A percentile compares a stretch with the other conserved stretches of the same genome.
Conservation (phyloP, 1,140 invertebrate species). For the Leptinotarsa texana region DNA sequence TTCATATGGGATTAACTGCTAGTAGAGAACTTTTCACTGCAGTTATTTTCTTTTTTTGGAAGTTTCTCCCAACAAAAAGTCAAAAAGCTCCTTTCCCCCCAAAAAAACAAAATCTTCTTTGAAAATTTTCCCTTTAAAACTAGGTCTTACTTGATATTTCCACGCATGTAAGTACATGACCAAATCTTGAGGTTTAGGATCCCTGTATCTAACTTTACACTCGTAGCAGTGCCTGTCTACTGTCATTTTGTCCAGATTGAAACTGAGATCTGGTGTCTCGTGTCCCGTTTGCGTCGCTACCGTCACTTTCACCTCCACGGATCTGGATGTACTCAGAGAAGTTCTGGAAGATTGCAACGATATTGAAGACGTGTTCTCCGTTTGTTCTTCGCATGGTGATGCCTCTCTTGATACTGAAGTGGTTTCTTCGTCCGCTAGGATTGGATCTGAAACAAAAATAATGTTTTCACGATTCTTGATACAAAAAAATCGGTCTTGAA, state of each 20-base stretch:
- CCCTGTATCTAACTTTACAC: conserved; percentile 87
- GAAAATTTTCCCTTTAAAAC: no score
- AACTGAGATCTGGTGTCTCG: conserved; percentile 69
- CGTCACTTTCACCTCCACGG: conserved; percentile 63
- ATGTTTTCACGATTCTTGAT: no score
- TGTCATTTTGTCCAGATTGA: conserved; percentile 75
- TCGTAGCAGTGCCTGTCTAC: conserved; percentile 88
- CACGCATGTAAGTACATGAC: conserved; percentile 96
- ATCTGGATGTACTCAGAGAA: conserved; percentile 37
- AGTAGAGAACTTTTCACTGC: no score
- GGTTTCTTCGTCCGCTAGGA: not conserved
- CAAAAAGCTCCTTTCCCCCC: no score
- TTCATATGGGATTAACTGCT: no score
- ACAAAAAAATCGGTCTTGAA: no score
- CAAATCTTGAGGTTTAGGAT: conserved; percentile 87
- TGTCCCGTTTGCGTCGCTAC: conserved; percentile 83
- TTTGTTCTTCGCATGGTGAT: conserved; percentile 64
- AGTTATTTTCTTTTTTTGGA: no score
- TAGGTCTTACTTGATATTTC: conserved; percentile 74
- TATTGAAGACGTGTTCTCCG: conserved; percentile 41
- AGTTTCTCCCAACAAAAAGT: no score
- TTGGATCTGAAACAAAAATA: not conserved
- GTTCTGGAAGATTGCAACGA: conserved; percentile 40
- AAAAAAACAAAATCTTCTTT: no score
- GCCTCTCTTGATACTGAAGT: conserved; percentile 63